Evolutionary conservation across 2,888 invertebrate species (phyloP).

Genomic region (Hirtodrosophila histrioides): DNA sequence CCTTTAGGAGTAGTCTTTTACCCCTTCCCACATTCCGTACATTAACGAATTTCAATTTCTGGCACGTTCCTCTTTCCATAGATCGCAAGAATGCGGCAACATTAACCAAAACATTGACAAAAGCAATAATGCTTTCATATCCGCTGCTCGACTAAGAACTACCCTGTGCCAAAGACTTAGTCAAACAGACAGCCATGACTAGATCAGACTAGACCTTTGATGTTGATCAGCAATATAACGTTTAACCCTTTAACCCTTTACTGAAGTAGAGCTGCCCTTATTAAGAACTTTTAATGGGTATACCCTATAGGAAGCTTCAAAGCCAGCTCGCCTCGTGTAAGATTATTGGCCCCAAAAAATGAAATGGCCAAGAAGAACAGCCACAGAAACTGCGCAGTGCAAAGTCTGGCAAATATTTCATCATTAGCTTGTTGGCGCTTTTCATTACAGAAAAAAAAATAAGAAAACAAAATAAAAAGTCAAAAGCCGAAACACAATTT

Average conservation of each 20-base stretch:
- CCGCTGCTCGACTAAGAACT: too few relatives aligned
- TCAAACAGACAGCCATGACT: too few relatives aligned
- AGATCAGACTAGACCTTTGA: too few relatives aligned
- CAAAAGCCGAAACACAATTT: constrained; percentile 57
- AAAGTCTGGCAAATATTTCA: constrained; percentile 71
- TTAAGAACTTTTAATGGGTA: too few relatives aligned
- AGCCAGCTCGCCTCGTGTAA: constrained; percentile 40
- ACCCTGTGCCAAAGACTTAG: too few relatives aligned
- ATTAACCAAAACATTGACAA: constrained; percentile 18
- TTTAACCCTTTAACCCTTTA: too few relatives aligned
- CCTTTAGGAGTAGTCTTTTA: constrained; percentile 31
- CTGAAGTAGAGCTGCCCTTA: too few relatives aligned
- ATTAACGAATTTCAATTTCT: constrained; percentile 50
- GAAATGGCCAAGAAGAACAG: constrained; percentile 14
- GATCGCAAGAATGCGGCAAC: constrained; percentile 54
- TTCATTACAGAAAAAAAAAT: constrained; percentile 62
- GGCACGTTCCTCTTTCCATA: constrained; percentile 52
- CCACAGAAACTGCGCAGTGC: constrained; percentile 68
- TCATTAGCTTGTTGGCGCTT: constrained; percentile 72
- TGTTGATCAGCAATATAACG: too few relatives aligned
- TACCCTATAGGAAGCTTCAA: not conserved
- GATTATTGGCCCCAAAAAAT: constrained; percentile 63
- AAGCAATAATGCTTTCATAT: not conserved
- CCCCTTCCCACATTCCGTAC: constrained; percentile 45
- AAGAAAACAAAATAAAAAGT: constrained; percentile 16